These are phyloP conservation scores for Atherinosoma microstoma DNA, from an alignment of 2,797 vertebrate genomes.

Conservation along the genomic window DNA sequence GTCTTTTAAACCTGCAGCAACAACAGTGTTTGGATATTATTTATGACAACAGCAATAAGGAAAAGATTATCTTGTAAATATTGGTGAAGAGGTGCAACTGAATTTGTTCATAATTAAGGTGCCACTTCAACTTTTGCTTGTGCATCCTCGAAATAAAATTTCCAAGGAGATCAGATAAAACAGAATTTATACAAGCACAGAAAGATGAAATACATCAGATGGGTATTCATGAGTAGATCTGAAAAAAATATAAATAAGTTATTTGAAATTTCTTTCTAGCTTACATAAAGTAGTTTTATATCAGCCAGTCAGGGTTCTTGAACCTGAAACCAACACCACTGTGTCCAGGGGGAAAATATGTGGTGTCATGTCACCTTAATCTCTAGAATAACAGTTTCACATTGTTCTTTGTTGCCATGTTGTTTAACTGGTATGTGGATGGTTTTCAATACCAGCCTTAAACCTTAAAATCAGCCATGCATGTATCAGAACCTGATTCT, in stretches of 20 bases:
- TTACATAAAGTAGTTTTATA: neutral
- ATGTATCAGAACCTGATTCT: neutral
- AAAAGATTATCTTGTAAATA: too few relatives aligned
- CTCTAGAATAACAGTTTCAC: slow-evolving; percentile 38
- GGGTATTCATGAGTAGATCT: neutral
- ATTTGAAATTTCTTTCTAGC: neutral
- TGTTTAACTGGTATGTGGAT: slow-evolving; percentile 51
- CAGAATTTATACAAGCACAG: neutral
- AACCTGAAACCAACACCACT: slow-evolving; percentile 12
- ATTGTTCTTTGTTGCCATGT: slow-evolving; percentile 60
- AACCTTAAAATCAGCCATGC: slow-evolving; percentile 23
- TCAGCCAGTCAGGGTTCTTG: slow-evolving; percentile 9
- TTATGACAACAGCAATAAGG: too few relatives aligned
- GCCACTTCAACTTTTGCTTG: too few relatives aligned
- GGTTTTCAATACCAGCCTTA: slow-evolving; percentile 13
- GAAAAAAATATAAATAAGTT: neutral
- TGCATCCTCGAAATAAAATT: too few relatives aligned
- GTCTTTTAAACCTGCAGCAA: too few relatives aligned
- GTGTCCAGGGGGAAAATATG: slow-evolving; percentile 30
- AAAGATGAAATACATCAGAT: neutral
- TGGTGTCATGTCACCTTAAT: slow-evolving; percentile 49
- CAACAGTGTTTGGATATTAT: too few relatives aligned
- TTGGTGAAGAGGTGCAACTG: too few relatives aligned
- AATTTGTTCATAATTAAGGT: too few relatives aligned
- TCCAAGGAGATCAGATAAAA: too few relatives aligned